phyloP scores from a whole-genome alignment of 1,140 invertebrate species.

The Apis dorsata region DNA sequence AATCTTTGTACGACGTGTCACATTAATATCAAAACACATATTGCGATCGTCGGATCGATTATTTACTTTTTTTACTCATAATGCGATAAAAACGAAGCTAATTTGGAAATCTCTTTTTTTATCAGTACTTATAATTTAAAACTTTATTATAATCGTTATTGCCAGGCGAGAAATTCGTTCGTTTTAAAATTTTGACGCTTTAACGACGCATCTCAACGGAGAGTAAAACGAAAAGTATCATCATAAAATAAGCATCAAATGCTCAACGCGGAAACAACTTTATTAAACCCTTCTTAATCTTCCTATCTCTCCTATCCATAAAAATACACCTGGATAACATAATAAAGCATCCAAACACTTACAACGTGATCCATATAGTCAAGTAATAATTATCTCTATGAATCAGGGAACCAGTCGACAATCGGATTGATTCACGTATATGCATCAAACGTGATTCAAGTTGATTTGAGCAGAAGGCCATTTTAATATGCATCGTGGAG shows the following conservation, averaged over 20 bases:
- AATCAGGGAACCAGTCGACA: background rate
- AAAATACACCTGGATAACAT: background rate
- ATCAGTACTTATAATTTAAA: background rate
- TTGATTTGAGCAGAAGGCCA: background rate
- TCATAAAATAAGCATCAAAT: background rate
- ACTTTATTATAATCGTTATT: background rate
- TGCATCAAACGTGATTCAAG: constrained; percentile 31
- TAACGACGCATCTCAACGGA: background rate
- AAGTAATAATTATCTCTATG: too few relatives aligned
- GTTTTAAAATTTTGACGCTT: too few relatives aligned
- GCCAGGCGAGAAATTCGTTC: too few relatives aligned
- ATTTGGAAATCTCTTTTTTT: background rate
- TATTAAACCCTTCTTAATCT: background rate
- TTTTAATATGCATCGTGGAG: constrained; percentile 38
- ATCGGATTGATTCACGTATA: background rate
- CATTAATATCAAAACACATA: too few relatives aligned
- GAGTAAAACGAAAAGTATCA: background rate
- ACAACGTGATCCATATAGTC: too few relatives aligned
- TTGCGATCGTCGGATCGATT: too few relatives aligned
- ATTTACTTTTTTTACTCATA: background rate
- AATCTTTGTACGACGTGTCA: too few relatives aligned
- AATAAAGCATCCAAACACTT: background rate
- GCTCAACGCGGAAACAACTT: background rate
- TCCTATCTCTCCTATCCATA: background rate
- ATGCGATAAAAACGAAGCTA: background rate